Base-by-base conservation (phyloP, 2,888 invertebrate species). In the Synanthedon tipuliformis region DNA sequence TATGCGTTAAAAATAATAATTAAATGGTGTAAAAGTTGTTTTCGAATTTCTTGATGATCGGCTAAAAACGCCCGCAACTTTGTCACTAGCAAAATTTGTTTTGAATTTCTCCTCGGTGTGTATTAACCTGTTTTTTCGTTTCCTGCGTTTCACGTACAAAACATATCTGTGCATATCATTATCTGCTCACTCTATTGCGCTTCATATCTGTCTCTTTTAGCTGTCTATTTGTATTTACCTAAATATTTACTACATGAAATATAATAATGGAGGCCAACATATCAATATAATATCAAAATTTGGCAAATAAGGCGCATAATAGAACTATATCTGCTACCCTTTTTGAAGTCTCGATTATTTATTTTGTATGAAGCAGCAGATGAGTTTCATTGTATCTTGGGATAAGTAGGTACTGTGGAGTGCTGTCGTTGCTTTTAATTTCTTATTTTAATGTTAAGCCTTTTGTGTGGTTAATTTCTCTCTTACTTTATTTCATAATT, bases 401-500 rank as follows among this genome's bases (percentile, higher is more conserved):
- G 23, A 23, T 23, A 23, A 23, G 23, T 23, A 23, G 23, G 23
- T 23, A 23, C 23, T 23, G 4, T 23, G 23, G 23, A 23, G 23
- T 70, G 72, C 77, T 75, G 73, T 78, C 73, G 62, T 69, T 66
- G 58, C 67, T 69, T 34, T 66, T 72, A 51, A 75, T 77, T 78
- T 78, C 79, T 80, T 79, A 78, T 73, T 75, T 80, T 84, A 84
- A 81, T 71, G 64, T 78, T 85, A 85, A 84, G 85, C 72, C 81
- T 82, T 81, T 78, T 82, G 85, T 85, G 85, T 85, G 85, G 77
- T 87, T 86, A 84, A 78, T 87, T 86, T 85, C 84, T 76, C 79
- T 76, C 84, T 85, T 83, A 85, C 81, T 84, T 82, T 85, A 76
- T 84, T 86, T 84, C 80, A 77, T 84, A 78, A 85, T 85, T 85